Evolutionary conservation across 2,888 invertebrate species (phyloP), one percentile per base, ranked within the genome.

Genomic region (Chaetogeoica ovagalla): DNA sequence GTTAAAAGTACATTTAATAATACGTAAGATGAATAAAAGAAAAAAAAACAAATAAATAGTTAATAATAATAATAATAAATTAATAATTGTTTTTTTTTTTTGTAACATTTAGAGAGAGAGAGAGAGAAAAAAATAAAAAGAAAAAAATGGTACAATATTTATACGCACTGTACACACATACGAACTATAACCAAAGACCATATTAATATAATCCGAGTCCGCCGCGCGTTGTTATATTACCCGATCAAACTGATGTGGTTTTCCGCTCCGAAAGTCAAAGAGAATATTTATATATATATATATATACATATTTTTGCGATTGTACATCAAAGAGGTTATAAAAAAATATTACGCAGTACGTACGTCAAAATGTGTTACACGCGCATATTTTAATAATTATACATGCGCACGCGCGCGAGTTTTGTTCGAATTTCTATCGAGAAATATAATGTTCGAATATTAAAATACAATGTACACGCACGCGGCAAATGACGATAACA

Each of bases 41-140:
- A 17, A 30, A 52, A n/a, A 65, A 76, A 68, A 68, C 75, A 59
- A 76, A 30, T 59, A 68, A 75, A 76, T 30, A 7, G 43, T 21
- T 68, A 23, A 72, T 59, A 48, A 65, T 39, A 43, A 76, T 66
- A 59, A 76, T 13, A 43, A 15, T 43, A 65, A 48, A 39, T 55
- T 43, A 43, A 43, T 43, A 43, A 43, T 43, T 39, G 23, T 55
- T 66, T 2, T 52, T 21, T 30, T 55, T 66, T 2, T 52, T 21
- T 30, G 4, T 9, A 57, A 57, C 57, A 7, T 70, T 39, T 59
- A n/a, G 48, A n/a, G 71, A 17, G 6, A 23, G 19, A n/a, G 48
- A n/a, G 71, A 17, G 6, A 23, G 19, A 39, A 59, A 71, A 71
- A 21, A 59, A 71, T 43, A 59, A n/a, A 39, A 71, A 17, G 23